Evolutionary conservation across 2,113 vertebrate genomes (phyloP).

Genomic region (Psittacus erithacus): DNA sequence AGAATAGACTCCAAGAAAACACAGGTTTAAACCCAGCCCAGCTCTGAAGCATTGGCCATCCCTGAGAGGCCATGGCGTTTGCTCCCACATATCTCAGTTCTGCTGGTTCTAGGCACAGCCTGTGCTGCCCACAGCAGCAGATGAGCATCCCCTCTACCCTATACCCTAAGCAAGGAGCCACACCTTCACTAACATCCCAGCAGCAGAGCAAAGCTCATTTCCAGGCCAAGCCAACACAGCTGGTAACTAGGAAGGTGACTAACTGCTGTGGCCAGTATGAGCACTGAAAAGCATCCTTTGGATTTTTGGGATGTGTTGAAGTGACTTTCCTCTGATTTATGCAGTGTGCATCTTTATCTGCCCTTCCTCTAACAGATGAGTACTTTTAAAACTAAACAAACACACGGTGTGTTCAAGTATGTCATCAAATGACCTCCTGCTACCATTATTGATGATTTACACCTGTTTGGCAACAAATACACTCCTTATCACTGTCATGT

Average conservation of each 20-base stretch:
- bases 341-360: not conserved
- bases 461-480: conserved; percentile 53
- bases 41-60: accelerated
- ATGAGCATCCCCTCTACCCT: too few relatives aligned
- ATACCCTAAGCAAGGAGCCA: not conserved
- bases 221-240: not conserved
- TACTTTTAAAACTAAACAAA: conserved; percentile 40
- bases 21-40: not conserved
- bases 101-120: not conserved
- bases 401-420: conserved; percentile 10
- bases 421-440: conserved; percentile 44
- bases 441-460: conserved; percentile 59
- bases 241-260: not conserved
- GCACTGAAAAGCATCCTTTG: not conserved
- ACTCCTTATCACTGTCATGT: conserved; percentile 41
- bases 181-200: not conserved
- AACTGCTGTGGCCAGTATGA: not conserved
- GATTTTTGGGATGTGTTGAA: not conserved
- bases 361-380: conserved; percentile 20
- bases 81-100: not conserved
- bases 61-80: accelerated
- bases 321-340: not conserved
- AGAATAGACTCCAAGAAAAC: accelerated
- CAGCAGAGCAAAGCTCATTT: not conserved
- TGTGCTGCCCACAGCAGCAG: not conserved